These are phyloP conservation scores for Gadopsis bispinosus DNA, from an alignment of 2,797 vertebrate genomes.

Conservation along the genomic window DNA sequence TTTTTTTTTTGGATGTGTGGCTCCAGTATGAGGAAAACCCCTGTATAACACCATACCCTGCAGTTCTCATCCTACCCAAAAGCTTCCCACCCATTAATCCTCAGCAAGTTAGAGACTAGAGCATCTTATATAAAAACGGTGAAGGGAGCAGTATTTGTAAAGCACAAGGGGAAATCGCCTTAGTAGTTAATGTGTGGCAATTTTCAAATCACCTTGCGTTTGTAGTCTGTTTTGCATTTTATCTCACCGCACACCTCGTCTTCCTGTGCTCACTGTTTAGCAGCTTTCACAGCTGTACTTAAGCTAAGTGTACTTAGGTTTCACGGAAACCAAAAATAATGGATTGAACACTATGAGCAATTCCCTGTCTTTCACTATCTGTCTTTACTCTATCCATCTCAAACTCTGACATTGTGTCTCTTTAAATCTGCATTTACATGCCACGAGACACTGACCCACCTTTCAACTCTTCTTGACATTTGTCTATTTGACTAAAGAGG, in stretches of 20 bases:
- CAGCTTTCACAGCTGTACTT: not conserved
- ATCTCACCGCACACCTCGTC: not conserved
- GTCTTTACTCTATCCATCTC: slow-evolving; percentile 2
- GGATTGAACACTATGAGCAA: not conserved
- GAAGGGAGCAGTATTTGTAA: slow-evolving; percentile 12
- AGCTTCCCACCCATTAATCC: slow-evolving; percentile 56
- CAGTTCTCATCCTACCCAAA: slow-evolving; percentile 46
- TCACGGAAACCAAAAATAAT: not conserved
- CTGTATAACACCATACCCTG: slow-evolving; percentile 37
- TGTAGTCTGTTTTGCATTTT: slow-evolving; percentile 21
- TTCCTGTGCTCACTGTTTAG: not conserved
- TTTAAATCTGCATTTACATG: slow-evolving; percentile 31
- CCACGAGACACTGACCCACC: slow-evolving; percentile 60
- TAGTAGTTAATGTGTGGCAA: not conserved
- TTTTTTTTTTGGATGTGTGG: slow-evolving; percentile 28
- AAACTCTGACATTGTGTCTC: not conserved
- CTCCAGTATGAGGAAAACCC: slow-evolving; percentile 39
- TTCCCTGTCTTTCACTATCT: not conserved
- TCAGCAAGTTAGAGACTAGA: slow-evolving; percentile 43
- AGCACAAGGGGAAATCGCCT: slow-evolving; percentile 39
- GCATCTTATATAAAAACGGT: slow-evolving; percentile 35
- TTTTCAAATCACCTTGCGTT: slow-evolving; percentile 28
- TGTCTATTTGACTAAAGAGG: not conserved
- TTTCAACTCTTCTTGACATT: slow-evolving; percentile 72
- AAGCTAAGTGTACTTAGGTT: too few species aligned